A percentile compares a stretch with the other conserved stretches of the same genome.
Conservation (phyloP, 1,140 invertebrate genomes). For the Calliphora vicina region DNA sequence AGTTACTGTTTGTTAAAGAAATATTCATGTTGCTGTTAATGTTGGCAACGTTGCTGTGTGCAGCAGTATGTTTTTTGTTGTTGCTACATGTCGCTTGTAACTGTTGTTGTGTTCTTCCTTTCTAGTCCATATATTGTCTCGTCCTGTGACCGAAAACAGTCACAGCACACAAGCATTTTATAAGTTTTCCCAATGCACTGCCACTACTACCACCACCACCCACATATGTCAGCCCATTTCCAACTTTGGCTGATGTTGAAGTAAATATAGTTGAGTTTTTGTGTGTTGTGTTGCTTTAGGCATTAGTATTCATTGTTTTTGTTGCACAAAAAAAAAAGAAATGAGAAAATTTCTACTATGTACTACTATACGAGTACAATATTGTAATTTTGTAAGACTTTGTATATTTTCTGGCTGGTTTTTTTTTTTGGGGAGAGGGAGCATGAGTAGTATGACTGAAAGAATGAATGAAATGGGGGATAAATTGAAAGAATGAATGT, state of each 20-base stretch:
- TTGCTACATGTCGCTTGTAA: background rate
- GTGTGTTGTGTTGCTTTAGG: background rate
- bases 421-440: background rate
- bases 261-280: background rate
- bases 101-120: background rate
- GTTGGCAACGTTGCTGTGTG: background rate
- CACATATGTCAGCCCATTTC: too few relatives aligned
- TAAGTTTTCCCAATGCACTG: background rate
- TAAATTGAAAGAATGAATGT: background rate
- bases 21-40: conserved; percentile 2
- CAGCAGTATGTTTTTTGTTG: background rate
- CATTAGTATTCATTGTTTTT: background rate
- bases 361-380: background rate
- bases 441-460: background rate
- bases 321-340: background rate
- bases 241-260: background rate
- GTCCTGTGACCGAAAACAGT: background rate
- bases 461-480: background rate
- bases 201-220: background rate
- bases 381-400: background rate
- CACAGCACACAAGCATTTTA: background rate
- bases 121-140: background rate
- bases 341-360: background rate
- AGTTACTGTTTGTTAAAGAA: conserved; percentile 20
- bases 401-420: background rate